These are phyloP conservation scores for Nasonovia ribisnigri DNA, from an alignment of 2,888 invertebrate species.

Conservation along the genomic window DNA sequence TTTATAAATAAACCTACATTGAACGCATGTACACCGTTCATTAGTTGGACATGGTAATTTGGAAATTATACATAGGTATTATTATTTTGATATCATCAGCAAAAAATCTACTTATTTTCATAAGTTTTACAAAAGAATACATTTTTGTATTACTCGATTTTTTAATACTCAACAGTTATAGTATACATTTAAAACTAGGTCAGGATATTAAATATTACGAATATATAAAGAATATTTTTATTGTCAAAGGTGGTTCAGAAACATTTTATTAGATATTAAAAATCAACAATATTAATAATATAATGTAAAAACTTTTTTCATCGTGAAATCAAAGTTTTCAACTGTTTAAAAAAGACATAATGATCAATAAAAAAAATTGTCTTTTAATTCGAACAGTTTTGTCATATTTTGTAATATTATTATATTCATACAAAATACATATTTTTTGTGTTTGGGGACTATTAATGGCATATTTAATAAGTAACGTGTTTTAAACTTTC, in stretches of 20 bases:
- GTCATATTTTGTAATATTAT: not conserved
- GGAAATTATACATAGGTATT: not conserved
- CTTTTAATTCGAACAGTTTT: not conserved
- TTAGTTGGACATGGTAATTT: not conserved
- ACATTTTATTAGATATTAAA: not conserved
- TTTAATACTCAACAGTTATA: not conserved
- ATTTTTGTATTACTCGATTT: not conserved
- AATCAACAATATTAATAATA: not conserved
- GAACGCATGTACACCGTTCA: not conserved
- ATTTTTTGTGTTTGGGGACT: not conserved
- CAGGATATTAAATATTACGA: not conserved
- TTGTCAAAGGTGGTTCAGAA: not conserved
- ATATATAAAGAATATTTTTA: not conserved
- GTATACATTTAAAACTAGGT: not conserved
- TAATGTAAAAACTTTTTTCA: not conserved
- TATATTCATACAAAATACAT: not conserved
- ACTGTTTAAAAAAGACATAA: not conserved
- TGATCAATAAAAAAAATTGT: not conserved
- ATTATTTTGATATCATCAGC: not conserved
- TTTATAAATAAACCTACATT: not conserved
- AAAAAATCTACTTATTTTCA: not conserved
- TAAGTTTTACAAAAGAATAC: not conserved
- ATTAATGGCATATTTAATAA: not conserved
- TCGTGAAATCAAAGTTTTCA: not conserved
- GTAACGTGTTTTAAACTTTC: not conserved